Evolutionary conservation across 37 sponge, comb jelly and placozoan species (phyloP).

Genomic region (Diacarnus erythraeanus): DNA sequence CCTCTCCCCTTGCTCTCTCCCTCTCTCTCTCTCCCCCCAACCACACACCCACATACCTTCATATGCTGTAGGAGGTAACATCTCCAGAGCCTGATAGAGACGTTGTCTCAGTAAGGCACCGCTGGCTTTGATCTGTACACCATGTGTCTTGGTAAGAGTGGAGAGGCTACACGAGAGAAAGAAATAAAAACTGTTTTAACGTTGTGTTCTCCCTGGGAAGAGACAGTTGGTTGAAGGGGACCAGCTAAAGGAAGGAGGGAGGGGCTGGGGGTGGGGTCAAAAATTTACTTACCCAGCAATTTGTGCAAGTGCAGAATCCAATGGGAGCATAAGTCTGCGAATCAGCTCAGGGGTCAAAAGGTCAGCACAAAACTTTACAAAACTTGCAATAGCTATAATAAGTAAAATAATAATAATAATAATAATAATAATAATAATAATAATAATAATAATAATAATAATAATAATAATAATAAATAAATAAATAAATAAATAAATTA

Average conservation of each 20-base stretch:
- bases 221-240: no score
- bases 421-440: neutral
- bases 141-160: constrained; percentile 59
- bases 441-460: neutral
- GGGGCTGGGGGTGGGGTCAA: neutral
- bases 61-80: constrained; percentile 55
- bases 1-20: no score
- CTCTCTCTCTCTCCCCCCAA: neutral
- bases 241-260: no score
- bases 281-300: constrained; percentile 44
- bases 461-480: neutral
- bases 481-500: no score
- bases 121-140: constrained; percentile 82
- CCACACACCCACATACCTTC: constrained; percentile 57
- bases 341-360: constrained; percentile 80
- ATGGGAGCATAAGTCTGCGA: constrained; percentile 72
- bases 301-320: constrained; percentile 87
- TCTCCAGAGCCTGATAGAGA: constrained; percentile 69
- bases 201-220: neutral
- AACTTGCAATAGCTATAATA: constrained; percentile 65
- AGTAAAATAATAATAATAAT: neutral
- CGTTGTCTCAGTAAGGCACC: constrained; percentile 80
- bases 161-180: constrained; percentile 23
- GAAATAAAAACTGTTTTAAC: neutral
- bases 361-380: constrained; percentile 82